These are phyloP conservation scores for Cephus pulcher DNA, from an alignment of 2,888 invertebrate genomes.

Conservation along the genomic window DNA sequence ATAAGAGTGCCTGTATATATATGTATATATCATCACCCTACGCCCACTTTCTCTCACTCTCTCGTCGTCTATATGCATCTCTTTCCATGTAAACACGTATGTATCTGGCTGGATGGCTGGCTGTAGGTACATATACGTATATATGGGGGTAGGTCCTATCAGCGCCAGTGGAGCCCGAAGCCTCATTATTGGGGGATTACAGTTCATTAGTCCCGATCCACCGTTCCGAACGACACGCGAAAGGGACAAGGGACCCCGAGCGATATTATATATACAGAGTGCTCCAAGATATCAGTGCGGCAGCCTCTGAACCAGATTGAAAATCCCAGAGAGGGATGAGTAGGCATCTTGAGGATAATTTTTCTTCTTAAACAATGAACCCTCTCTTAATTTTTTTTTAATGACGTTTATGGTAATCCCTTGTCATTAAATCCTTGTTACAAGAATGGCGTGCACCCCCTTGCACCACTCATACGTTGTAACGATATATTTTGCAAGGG, in stretches of 20 bases:
- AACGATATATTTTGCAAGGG: not conserved
- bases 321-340: not conserved
- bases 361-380: no score
- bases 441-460: not conserved
- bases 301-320: not conserved
- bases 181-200: constrained; percentile 62
- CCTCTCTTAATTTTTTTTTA: no score
- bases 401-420: not conserved
- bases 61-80: not conserved
- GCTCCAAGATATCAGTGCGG: not conserved
- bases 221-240: constrained; percentile 50
- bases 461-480: not conserved
- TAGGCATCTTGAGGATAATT: not conserved
- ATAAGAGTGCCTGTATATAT: no score
- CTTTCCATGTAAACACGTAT: not conserved
- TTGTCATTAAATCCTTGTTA: not conserved
- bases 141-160: constrained; percentile 40
- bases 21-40: no score
- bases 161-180: constrained; percentile 50
- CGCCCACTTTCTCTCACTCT: not conserved
- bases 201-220: constrained; percentile 59
- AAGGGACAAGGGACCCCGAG: constrained; percentile 44
- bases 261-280: constrained; percentile 35
- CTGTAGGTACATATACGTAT: not conserved
- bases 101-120: not conserved